phyloP scores from a whole-genome alignment of 2,888 invertebrate species.

The Orthosia gracilis region DNA sequence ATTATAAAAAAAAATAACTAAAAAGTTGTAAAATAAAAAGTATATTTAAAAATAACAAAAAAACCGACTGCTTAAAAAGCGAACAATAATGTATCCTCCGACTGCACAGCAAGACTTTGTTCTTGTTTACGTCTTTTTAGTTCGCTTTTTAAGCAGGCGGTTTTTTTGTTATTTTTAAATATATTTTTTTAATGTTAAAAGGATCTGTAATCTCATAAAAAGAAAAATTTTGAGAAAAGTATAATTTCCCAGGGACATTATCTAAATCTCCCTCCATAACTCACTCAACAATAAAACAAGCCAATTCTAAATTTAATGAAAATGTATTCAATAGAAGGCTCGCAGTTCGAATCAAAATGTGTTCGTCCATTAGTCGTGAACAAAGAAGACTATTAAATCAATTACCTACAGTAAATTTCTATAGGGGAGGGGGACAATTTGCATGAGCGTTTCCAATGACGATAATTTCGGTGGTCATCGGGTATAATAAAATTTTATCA shows the following conservation, averaged over 20 bases:
- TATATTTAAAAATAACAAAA: no score
- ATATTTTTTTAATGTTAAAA: no score
- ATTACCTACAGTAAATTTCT: constrained; percentile 83
- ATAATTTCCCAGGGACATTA: not conserved
- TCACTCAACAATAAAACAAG: constrained; percentile 43
- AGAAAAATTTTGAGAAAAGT: not conserved
- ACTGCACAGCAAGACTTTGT: no score
- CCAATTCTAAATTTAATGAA: constrained; percentile 52
- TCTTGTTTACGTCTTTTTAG: no score
- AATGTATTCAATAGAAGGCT: constrained; percentile 63
- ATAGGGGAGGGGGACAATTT: constrained; percentile 75
- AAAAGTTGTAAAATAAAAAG: no score
- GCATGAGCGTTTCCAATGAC: constrained; percentile 81
- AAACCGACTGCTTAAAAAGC: no score
- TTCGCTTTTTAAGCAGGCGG: no score
- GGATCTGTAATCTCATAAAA: not conserved
- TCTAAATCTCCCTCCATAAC: constrained; percentile 18
- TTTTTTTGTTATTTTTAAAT: no score
- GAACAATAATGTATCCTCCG: no score
- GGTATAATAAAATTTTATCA: constrained; percentile 85
- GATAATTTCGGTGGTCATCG: constrained; percentile 83
- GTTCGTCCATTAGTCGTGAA: constrained; percentile 68
- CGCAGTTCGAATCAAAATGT: constrained; percentile 52
- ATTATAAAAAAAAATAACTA: no score
- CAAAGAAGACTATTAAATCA: constrained; percentile 87